phyloP scores from a whole-genome alignment of 2,113 vertebrate genomes.

The Mola mola region DNA sequence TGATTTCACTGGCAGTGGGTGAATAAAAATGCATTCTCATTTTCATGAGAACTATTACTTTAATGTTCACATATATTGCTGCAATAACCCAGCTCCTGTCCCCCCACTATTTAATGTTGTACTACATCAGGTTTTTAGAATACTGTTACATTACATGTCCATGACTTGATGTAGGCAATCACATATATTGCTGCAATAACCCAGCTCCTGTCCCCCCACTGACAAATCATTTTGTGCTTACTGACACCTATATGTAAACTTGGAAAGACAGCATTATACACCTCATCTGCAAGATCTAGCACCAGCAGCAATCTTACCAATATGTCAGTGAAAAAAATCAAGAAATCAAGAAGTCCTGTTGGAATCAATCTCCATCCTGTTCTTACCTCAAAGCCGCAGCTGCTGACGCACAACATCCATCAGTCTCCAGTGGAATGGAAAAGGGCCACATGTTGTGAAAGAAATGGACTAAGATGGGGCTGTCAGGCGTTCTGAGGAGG shows the following conservation, averaged over 20 bases:
- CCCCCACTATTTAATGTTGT: constrained; percentile 4
- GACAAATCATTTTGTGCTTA: not conserved
- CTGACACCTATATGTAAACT: not conserved
- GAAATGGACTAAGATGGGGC: constrained; percentile 55
- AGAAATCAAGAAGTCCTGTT: constrained; percentile 43
- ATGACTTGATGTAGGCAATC: not conserved
- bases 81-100: too few species aligned
- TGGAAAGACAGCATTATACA: constrained; percentile 10
- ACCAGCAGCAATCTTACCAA: constrained; percentile 19
- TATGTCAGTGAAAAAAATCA: constrained; percentile 35
- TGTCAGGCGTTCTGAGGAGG: constrained; percentile 51
- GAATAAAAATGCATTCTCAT: too few species aligned
- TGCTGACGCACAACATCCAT: constrained; percentile 45
- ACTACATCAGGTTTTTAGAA: not conserved
- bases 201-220: not conserved
- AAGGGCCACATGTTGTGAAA: constrained; percentile 62
- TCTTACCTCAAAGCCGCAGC: constrained; percentile 25
- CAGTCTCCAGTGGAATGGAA: constrained; percentile 49
- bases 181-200: not conserved
- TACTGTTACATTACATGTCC: too few species aligned
- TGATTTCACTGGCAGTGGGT: too few species aligned
- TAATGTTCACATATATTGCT: too few species aligned
- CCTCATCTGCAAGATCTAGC: constrained; percentile 13
- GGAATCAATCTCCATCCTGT: constrained; percentile 43
- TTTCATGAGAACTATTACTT: too few species aligned